These are phyloP conservation scores for Ifrita kowaldi DNA, from an alignment of 2,113 vertebrate genomes.

Conservation along the genomic window DNA sequence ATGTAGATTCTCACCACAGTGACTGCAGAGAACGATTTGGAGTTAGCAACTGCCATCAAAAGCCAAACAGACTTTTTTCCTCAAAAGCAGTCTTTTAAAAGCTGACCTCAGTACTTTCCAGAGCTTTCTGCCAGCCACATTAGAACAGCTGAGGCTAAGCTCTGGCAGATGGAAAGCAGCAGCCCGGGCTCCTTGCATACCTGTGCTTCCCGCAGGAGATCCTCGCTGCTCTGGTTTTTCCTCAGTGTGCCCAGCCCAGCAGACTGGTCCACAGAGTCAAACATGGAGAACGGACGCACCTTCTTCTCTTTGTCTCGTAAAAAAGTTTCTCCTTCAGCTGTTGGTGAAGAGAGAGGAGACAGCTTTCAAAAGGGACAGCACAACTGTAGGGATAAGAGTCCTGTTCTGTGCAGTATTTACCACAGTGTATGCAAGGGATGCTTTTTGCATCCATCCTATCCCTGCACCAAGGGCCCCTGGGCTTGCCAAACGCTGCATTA, in stretches of 20 bases:
- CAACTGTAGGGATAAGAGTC: not conserved
- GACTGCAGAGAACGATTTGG: not conserved
- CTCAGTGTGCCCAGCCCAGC: slow-evolving; percentile 73
- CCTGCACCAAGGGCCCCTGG: not conserved
- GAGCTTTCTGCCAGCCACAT: not conserved
- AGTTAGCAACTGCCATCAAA: not conserved
- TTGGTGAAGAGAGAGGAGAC: not conserved
- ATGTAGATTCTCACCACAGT: not conserved
- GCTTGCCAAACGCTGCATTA: not conserved
- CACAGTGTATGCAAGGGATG: not conserved
- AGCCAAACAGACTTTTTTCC: not conserved
- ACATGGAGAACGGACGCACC: slow-evolving; percentile 90
- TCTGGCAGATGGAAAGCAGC: not conserved
- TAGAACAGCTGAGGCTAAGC: not conserved
- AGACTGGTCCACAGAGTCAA: slow-evolving; percentile 82
- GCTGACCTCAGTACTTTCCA: not conserved
- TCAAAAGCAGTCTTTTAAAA: not conserved
- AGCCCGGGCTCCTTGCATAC: slow-evolving; percentile 31
- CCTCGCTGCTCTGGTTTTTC: slow-evolving; percentile 97
- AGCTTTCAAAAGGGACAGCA: not conserved
- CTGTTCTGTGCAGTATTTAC: not conserved
- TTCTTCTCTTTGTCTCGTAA: slow-evolving; percentile 85
- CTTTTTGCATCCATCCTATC: not conserved
- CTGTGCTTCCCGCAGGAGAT: slow-evolving; percentile 88
- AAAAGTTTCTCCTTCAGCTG: slow-evolving; percentile 74